Evolutionary conservation across 2,888 invertebrate genomes (phyloP), one percentile per base, ranked within the genome.

Genomic region (Crepidodera aurea): DNA sequence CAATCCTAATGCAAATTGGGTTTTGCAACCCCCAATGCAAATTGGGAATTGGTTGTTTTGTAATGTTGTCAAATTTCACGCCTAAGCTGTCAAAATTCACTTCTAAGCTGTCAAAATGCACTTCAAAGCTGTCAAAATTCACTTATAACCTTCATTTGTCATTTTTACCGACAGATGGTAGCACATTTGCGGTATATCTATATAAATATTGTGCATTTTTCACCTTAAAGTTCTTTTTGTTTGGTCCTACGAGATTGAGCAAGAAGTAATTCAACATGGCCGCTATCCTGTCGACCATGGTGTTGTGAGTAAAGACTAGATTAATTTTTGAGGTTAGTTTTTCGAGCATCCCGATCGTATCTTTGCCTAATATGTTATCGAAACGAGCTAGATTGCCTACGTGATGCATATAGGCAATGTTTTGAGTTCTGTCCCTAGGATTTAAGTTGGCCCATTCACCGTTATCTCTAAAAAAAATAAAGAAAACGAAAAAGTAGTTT

Each of bases 191-290:
- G n/a, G n/a, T n/a, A n/a, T n/a, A n/a, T n/a, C n/a, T n/a, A n/a
- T n/a, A n/a, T n/a, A n/a, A n/a, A n/a, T n/a, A n/a, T n/a, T n/a
- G n/a, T n/a, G 40, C 1, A 34, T 40, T 40, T 18, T 10, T 2
- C 1, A 90, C 92, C 86, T 95, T 96, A 63, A 97, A 90, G 77
- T 93, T 93, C 73, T 92, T 92, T 80, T 94, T 92, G 74, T 94
- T 94, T 0, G 96, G 95, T 0, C 95, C 95, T 8, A 94, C 96
- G 63, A 98, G 83, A 79, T 95, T 90, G 46, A 91, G 82, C 25
- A 98, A 82, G 79, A 98, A 94, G 82, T 97, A 96, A 83, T 98
- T 98, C 59, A 98, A 86, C 97, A 98, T 98, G 7, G 93, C 89
- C 0, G 96, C 94, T 62, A 98, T 90, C 22, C 97, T 85, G 77